Base-by-base conservation (phyloP, 2,888 invertebrate species). In the Polyommatus icarus region DNA sequence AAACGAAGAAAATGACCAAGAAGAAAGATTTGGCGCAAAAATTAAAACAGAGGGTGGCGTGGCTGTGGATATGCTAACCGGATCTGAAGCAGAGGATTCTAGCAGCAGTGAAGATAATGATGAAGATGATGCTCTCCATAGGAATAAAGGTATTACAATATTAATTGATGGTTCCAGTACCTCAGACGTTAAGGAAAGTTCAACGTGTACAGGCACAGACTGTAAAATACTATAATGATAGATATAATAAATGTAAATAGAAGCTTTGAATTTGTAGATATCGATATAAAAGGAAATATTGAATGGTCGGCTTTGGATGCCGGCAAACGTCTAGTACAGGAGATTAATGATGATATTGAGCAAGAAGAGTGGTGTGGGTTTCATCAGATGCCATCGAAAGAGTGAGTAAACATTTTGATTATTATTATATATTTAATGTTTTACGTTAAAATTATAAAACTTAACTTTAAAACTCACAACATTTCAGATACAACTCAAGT, bases 351-450 rank as follows among this genome's bases (percentile, higher is more conserved):
- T 0, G 88, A 89, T 29, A 81, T 80, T 0, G 79, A 83, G 0
- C 85, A 87, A 20, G 90, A 91, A n/a, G 87, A 85, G 78, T 93
- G 93, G 93, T 81, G 83, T 71, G 93, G 93, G 0, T 93, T 87
- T 79, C 83, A 85, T 50, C 87, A 1, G 83, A 29, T 20, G 15
- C 36, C 61, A 32, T n/a, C n/a, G 54, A 24, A 46, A 46, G 32
- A 57, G 76, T 76, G 50, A 50, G 15, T n/a, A 32, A 32, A 54
- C 32, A 50, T 76, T 10, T 18, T 36, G 4, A 6, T 7, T 15
- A 61, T 46, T 46, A 46, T 12, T 46, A 46, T 46, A 3, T 10
- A 46, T 46, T 46, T 10, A 46, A 12, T 46, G 3, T 46, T 46
- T 46, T 46, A 46, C 46, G 46, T 3, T 46, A 46, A 46, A 46